phyloP scores from a whole-genome alignment of 1,140 invertebrate genomes.

The Diorhabda elongata region DNA sequence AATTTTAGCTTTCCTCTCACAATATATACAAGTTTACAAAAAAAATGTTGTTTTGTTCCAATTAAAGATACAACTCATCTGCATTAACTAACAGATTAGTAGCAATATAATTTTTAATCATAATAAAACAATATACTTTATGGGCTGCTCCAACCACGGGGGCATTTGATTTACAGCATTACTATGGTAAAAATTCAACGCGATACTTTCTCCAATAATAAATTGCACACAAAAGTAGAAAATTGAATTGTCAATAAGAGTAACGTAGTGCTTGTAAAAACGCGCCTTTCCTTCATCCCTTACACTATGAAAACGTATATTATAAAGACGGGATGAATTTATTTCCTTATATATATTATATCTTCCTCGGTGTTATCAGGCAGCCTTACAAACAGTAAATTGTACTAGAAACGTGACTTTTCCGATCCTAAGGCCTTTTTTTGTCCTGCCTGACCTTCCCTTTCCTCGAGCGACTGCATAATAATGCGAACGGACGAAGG shows the following conservation, averaged over 20 bases:
- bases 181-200: background rate
- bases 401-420: slow-evolving; percentile 15
- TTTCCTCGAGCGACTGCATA: slow-evolving; percentile 15
- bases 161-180: background rate
- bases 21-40: too few species aligned
- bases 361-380: background rate
- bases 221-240: background rate
- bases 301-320: slow-evolving; percentile 7
- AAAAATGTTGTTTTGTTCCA: too few species aligned
- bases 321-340: slow-evolving; percentile 12
- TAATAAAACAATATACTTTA: too few species aligned
- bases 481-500: slow-evolving; percentile 9
- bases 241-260: slow-evolving; percentile 10
- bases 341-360: slow-evolving; percentile 11
- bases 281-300: background rate
- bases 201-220: background rate
- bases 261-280: slow-evolving; percentile 4
- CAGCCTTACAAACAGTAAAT: slow-evolving; percentile 14
- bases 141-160: too few species aligned
- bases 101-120: too few species aligned
- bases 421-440: slow-evolving; percentile 9
- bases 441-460: slow-evolving; percentile 9
- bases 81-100: too few species aligned
- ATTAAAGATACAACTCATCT: too few species aligned
- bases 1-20: too few species aligned